Conservation (phyloP, 2,888 invertebrate genomes). For the Cataglyphis cursor region DNA sequence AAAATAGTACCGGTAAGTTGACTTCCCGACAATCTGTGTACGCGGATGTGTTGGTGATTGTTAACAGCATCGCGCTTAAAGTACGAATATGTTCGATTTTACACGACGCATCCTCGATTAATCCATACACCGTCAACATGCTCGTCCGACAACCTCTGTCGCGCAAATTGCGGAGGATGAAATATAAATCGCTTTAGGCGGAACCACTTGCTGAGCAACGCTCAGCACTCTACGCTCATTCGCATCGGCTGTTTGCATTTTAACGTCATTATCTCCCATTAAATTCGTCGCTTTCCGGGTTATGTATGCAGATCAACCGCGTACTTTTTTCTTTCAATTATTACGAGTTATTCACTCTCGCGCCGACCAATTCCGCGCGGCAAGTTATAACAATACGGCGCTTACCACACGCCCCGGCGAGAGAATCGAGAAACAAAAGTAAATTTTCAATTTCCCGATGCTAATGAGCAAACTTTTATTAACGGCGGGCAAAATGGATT, state of each 20-base stretch:
- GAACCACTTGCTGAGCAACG: constrained; percentile 46
- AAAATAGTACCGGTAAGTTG: neutral
- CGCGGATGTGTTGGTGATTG: neutral
- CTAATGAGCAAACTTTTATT: constrained; percentile 28
- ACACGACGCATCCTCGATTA: constrained; percentile 8
- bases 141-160: constrained; percentile 32
- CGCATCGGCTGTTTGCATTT: constrained; percentile 40
- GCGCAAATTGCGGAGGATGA: constrained; percentile 47
- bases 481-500: neutral
- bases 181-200: constrained; percentile 54
- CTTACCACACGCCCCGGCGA: neutral
- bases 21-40: neutral
- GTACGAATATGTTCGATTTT: constrained; percentile 40
- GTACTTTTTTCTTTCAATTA: constrained; percentile 6
- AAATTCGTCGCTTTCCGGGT: constrained; percentile 28
- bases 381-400: neutral
- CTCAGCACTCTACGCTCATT: constrained; percentile 42
- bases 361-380: neutral
- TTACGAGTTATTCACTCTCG: neutral
- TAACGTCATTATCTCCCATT: constrained; percentile 43
- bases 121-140: constrained; percentile 44
- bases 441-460: constrained; percentile 27
- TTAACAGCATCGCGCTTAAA: neutral
- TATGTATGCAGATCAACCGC: constrained; percentile 7
- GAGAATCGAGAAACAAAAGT: neutral